phyloP scores from a whole-genome alignment of 2,888 invertebrate species.

The Calameuta filiformis region DNA sequence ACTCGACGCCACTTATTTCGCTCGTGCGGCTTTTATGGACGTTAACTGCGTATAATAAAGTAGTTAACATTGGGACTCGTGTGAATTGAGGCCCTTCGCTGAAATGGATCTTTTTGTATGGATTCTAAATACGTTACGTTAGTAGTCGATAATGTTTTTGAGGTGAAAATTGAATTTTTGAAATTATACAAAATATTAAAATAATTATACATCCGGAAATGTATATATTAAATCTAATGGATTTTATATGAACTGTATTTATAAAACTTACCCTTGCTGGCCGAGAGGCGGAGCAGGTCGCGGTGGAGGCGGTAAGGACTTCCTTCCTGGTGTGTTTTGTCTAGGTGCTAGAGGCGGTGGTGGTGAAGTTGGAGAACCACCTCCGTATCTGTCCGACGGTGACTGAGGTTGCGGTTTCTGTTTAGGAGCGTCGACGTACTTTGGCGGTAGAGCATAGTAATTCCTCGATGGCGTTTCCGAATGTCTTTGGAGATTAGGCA shows the following conservation, averaged over 20 bases:
- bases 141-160: not conserved
- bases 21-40: not conserved
- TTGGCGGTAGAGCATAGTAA: slow-evolving; percentile 51
- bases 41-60: not conserved
- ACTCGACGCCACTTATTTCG: slow-evolving; percentile 2
- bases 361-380: slow-evolving; percentile 45
- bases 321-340: slow-evolving; percentile 54
- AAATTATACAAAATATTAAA: not conserved
- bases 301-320: slow-evolving; percentile 59
- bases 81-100: not conserved
- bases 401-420: slow-evolving; percentile 49
- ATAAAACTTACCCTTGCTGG: slow-evolving; percentile 52
- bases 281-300: slow-evolving; percentile 58
- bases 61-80: not conserved
- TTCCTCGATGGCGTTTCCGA: slow-evolving; percentile 28
- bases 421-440: slow-evolving; percentile 48
- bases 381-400: slow-evolving; percentile 43
- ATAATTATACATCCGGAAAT: not conserved
- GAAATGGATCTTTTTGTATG: not conserved
- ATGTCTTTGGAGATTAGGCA: slow-evolving; percentile 44
- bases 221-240: not conserved
- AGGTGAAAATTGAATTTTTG: not conserved
- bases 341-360: slow-evolving; percentile 61
- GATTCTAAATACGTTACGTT: not conserved
- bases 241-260: not conserved